Base-by-base conservation (phyloP, 2,888 invertebrate genomes). In the Netelia inedita region DNA sequence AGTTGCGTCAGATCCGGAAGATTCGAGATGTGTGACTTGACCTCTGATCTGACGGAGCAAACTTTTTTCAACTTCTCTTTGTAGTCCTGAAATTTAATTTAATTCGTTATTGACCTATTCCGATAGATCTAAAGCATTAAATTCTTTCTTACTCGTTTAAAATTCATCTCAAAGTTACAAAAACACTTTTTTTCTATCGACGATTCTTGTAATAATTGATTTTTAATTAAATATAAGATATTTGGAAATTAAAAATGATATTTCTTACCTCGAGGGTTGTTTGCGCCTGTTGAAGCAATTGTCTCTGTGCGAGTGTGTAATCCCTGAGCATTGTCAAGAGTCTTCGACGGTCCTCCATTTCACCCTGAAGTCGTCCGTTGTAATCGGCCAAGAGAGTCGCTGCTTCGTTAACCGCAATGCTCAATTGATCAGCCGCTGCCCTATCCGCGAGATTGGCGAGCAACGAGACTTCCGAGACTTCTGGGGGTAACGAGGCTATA, bases 401-500 rank as follows among this genome's bases (percentile, higher is more conserved):
- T 0, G 99, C 99, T 80, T 98, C 98, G 90, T 98, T 97, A 9
- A 99, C 98, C 92, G 98, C 96, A 1, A 95, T 94, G 85, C 97
- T 96, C 73, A 99, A 94, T 88, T 96, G 96, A 90, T 97, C 95
- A 0, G 98, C 98, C 14, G 97, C 96, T 89, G 97, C 96, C 92
- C 97, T 97, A 94, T 97, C 97, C 95, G 94, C 96, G 89, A 99
- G 95, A 95, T 98, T 98, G 88, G 96, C 95, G 82, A 99, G 95
- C 91, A 97, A 95, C 88, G 96, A 96, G 3, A 98, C 96, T 95
- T 99, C 98, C 0, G 98, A 98, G 2, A 99, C 98, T 95, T 98
- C 98, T 69, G 97, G 97, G 0, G 99, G 99, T 74, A 99, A 95
- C 81, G 97, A 98, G 0, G 99, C 98, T 88, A 99, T 99, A 92